phyloP scores from a whole-genome alignment of 1,140 invertebrate species.

The Cepaea nemoralis region DNA sequence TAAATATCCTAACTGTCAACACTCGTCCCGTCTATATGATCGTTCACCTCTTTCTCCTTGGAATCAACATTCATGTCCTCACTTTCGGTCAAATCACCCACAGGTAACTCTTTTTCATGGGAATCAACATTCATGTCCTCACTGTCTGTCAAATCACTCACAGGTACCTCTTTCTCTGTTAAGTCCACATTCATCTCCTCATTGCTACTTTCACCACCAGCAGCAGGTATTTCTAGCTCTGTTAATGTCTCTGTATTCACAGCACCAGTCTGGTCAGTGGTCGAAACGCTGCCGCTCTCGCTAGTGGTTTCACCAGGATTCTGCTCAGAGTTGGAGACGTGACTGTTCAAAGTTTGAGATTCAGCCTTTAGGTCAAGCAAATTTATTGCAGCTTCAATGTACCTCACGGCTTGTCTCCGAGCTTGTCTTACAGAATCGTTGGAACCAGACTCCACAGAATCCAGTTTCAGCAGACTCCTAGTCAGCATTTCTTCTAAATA shows the following conservation, averaged over 20 bases:
- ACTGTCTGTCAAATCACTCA: not conserved
- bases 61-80: conserved; percentile 21
- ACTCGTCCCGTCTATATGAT: too few relatives aligned
- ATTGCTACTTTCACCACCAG: not conserved
- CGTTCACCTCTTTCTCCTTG: too few relatives aligned
- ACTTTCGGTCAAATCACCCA: not conserved
- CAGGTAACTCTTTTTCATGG: too few relatives aligned
- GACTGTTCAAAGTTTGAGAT: too few relatives aligned
- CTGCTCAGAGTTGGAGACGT: too few relatives aligned
- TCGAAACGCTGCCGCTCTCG: not conserved
- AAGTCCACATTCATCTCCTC: not conserved
- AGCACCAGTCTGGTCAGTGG: not conserved
- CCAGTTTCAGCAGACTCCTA: conserved; percentile 88
- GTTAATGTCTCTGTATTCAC: not conserved
- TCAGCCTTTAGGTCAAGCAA: conserved; percentile 82
- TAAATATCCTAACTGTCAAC: too few relatives aligned
- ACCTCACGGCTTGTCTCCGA: conserved; percentile 87
- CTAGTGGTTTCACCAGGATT: conserved; percentile 53
- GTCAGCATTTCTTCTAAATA: conserved; percentile 97
- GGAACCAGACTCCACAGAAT: conserved; percentile 91
- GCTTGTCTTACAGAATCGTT: conserved; percentile 88
- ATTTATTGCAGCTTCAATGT: conserved; percentile 87
- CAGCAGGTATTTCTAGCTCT: not conserved
- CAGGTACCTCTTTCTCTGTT: not conserved
- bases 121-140: conserved; percentile 21